Percentiles rank a stretch among this genome's conserved stretches.
phyloP scores from a whole-genome alignment of 2,797 vertebrate genomes.

The Enteromius treurensis region DNA sequence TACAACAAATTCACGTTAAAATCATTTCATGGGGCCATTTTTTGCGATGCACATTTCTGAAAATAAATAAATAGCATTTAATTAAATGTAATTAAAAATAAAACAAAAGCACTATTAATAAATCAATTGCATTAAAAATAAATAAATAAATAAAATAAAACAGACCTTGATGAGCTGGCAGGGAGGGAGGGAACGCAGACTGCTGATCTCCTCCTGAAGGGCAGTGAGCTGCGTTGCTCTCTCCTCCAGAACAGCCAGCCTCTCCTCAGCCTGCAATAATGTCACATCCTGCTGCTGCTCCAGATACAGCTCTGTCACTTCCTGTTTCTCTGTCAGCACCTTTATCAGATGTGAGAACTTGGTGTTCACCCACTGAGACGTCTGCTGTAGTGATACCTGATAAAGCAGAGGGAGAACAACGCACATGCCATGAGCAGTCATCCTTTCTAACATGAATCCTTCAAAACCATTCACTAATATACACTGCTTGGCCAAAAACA shows the following conservation, averaged over 20 bases:
- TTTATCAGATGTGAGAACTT: conserved; percentile 78
- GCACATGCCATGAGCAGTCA: neutral
- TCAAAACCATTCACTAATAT: neutral
- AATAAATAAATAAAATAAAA: neutral
- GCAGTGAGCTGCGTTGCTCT: conserved; percentile 65
- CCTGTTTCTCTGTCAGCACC: conserved; percentile 74
- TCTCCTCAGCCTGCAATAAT: conserved; percentile 66
- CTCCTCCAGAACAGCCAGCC: conserved; percentile 67
- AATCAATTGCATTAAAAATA: too few species aligned
- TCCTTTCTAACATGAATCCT: neutral
- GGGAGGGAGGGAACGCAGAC: conserved; percentile 66
- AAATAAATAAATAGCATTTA: neutral
- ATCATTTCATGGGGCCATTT: neutral
- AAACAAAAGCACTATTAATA: too few species aligned
- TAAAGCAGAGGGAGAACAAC: neutral
- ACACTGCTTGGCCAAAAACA: too few species aligned
- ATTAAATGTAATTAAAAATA: neutral
- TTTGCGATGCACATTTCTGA: neutral
- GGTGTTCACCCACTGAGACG: conserved; percentile 71
- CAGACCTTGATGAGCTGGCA: conserved; percentile 77
- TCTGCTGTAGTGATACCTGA: conserved; percentile 78
- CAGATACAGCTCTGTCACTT: conserved; percentile 68
- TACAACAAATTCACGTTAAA: neutral
- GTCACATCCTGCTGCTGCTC: conserved; percentile 66
- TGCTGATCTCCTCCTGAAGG: conserved; percentile 69